Conservation (phyloP, 2,797 vertebrate species). For the Pteronotus mesoamericanus region DNA sequence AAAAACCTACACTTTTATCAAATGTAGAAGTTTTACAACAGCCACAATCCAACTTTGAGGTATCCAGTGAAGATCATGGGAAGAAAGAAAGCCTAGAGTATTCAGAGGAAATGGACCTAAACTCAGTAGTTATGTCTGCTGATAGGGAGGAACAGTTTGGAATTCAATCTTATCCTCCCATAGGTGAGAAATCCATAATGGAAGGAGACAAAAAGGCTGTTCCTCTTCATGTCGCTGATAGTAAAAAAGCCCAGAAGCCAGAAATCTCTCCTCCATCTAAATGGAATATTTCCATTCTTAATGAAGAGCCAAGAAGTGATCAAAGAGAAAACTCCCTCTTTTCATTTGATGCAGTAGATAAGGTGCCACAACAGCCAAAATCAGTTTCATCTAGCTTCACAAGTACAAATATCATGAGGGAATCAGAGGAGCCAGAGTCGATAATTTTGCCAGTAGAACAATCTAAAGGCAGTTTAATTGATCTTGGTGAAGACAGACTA, state of each 20-base stretch:
- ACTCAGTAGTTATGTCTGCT: not conserved
- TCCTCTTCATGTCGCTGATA: conserved; percentile 30
- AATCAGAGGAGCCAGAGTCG: conserved; percentile 39
- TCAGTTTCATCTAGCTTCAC: conserved; percentile 31
- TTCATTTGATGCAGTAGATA: conserved; percentile 43
- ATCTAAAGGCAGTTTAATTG: conserved; percentile 48
- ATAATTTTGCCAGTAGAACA: conserved; percentile 48
- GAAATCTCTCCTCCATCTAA: conserved; percentile 41
- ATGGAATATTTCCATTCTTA: conserved; percentile 46
- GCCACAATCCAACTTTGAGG: not conserved
- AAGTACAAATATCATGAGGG: conserved; percentile 41
- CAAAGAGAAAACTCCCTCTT: not conserved
- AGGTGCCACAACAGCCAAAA: conserved; percentile 14
- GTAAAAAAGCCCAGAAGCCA: conserved; percentile 51
- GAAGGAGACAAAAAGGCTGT: conserved; percentile 28
- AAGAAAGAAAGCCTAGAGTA: conserved; percentile 20
- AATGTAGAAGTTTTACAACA: conserved; percentile 10
- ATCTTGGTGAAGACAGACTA: conserved; percentile 43
- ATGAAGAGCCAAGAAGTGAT: conserved; percentile 45
- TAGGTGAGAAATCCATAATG: not conserved
- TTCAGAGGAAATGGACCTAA: not conserved
- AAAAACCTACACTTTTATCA: conserved; percentile 23
- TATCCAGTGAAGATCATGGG: not conserved
- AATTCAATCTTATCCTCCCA: not conserved
- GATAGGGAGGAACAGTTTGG: not conserved